phyloP scores from a whole-genome alignment of 2,113 vertebrate genomes.

The Copsychus sechellarum region DNA sequence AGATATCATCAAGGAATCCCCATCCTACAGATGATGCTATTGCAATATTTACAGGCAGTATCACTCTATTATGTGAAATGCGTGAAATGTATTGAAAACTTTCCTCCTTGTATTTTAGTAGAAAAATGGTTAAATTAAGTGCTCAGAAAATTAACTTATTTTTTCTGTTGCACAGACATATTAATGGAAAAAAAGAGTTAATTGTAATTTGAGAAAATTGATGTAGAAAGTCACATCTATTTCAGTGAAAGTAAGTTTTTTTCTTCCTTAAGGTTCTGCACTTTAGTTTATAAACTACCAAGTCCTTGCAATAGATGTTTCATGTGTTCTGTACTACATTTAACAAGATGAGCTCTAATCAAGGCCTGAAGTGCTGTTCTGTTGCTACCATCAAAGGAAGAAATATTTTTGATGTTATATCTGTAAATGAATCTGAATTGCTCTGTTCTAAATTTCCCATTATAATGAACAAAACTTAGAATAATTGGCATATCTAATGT shows the following conservation, averaged over 20 bases:
- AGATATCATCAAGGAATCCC: neutral
- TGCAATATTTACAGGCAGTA: neutral
- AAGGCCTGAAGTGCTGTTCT: neutral
- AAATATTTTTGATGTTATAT: conserved; percentile 23
- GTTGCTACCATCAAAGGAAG: neutral
- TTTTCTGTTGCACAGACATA: neutral
- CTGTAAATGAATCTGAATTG: conserved; percentile 6
- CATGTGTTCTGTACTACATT: neutral
- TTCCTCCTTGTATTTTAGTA: neutral
- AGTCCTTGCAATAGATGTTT: neutral
- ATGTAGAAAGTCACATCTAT: neutral
- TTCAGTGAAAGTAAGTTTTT: neutral
- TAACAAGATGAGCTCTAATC: neutral
- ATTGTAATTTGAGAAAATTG: neutral
- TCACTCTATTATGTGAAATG: neutral
- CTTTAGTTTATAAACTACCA: neutral
- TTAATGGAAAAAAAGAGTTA: neutral
- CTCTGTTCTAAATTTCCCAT: neutral
- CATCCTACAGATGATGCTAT: neutral
- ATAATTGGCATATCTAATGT: neutral
- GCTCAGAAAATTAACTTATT: neutral
- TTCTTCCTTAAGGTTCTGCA: neutral
- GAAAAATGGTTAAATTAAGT: neutral
- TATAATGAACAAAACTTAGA: neutral
- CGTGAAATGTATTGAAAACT: neutral